Base-by-base conservation (phyloP, 2,113 vertebrate species). In the Alouatta palliata region DNA sequence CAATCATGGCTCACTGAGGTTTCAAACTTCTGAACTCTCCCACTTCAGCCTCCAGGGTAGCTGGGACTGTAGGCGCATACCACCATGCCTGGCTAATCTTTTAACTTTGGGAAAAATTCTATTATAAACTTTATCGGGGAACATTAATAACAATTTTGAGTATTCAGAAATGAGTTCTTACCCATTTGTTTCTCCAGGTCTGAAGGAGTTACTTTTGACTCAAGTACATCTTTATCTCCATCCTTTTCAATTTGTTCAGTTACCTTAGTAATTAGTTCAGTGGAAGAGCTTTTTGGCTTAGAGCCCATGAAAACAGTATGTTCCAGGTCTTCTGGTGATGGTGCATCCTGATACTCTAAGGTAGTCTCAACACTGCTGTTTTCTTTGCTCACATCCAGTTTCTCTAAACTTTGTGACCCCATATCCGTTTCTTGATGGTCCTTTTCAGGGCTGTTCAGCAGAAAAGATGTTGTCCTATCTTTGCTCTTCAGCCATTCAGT, bases 311-410 rank as follows among this genome's bases (percentile, higher is more conserved):
- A 98, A 56, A 99, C 98, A 17, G 98, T 96, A 61, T 98, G 97
- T 54, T 96, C 97, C 23, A 98, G 97, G 52, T 99, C 98, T 7
- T 95, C 97, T 14, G 99, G 98, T 3, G 98, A 98, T 20, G 98
- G 98, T 23, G 99, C 99, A 94, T 99, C 99, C 30, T 99, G 99
- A 95, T 98, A 99, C 75, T 99, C 99, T 73, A 99, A 97, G 17
- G 99, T 99, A 61, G 99, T 99, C 91, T 99, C 99, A 4, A 94
- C 19, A 2, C 96, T 97, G 96, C 99, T 99, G 0, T 98, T 97
- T 92, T 99, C 99, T 95, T 97, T 97, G 93, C 98, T 98, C 90
- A 92, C 56, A 93, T 98, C 98, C 32, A 93, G 88, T 90, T 98
- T 98, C 71, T 98, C 97, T 76, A 97, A 68, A 70, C 96, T 96